Evolutionary conservation across 2,113 vertebrate species (phyloP).

Genomic region (Chloropsis hardwickii): DNA sequence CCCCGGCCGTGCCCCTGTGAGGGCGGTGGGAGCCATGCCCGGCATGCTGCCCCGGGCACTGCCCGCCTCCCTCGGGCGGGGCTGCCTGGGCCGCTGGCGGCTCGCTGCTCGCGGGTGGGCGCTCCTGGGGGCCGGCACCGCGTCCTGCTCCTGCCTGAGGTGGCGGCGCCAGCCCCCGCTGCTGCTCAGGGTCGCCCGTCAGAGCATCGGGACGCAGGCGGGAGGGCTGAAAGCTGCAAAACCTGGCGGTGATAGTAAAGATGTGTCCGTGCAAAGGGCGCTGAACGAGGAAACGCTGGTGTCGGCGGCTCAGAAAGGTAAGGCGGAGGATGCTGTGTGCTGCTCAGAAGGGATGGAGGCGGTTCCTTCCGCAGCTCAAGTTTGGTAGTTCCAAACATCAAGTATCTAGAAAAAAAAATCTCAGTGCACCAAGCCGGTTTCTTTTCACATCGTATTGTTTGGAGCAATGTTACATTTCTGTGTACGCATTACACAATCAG

Average conservation of each 20-base stretch:
- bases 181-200: neutral
- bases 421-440: too few relatives aligned
- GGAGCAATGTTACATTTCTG: rapidly evolving
- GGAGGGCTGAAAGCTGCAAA: slow-evolving; percentile 25
- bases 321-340: neutral
- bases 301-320: slow-evolving; percentile 84
- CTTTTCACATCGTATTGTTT: neutral
- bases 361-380: too few relatives aligned
- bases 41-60: slow-evolving; percentile 61
- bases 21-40: neutral
- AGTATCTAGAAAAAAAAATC: neutral
- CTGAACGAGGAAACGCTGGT: slow-evolving; percentile 39
- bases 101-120: neutral
- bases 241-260: neutral
- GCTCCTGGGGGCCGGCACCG: neutral
- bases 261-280: slow-evolving; percentile 63
- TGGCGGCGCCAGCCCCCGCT: neutral
- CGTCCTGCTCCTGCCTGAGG: neutral
- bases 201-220: slow-evolving; percentile 60
- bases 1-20: neutral
- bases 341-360: neutral
- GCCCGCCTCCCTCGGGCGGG: neutral
- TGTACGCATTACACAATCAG: neutral
- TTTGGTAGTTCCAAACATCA: too few relatives aligned
- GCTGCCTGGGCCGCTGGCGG: neutral